A percentile compares a stretch with the other conserved stretches of the same genome.
These are phyloP conservation scores for Melitaea cinxia DNA, from an alignment of 1,140 invertebrate species.

Conservation along the genomic window DNA sequence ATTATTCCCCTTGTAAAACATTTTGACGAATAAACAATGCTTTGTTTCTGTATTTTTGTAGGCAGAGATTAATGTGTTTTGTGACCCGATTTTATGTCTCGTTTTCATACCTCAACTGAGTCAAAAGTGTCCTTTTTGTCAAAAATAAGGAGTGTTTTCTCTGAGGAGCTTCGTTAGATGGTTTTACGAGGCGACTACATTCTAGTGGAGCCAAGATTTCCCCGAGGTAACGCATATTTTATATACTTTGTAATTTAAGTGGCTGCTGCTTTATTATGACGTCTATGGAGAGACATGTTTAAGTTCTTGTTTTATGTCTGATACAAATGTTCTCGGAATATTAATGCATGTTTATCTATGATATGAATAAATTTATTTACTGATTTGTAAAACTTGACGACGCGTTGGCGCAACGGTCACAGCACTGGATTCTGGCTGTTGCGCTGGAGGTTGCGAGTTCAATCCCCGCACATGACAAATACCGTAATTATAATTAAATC, in stretches of 20 bases:
- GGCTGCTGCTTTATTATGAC: slow-evolving; percentile 60
- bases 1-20: slow-evolving; percentile 3
- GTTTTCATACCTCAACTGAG: slow-evolving; percentile 1
- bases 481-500: too few species aligned
- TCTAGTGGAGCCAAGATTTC: slow-evolving; percentile 60
- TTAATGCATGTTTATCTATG: not conserved
- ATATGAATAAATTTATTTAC: not conserved
- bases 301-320: slow-evolving; percentile 9
- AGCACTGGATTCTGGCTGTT: too few species aligned
- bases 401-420: too few species aligned
- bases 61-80: not conserved
- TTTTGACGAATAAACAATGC: not conserved
- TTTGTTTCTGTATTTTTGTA: not conserved
- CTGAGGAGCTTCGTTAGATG: slow-evolving; percentile 59
- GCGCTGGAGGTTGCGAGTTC: too few species aligned
- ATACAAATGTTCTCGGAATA: not conserved
- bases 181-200: slow-evolving; percentile 64
- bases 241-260: slow-evolving; percentile 67
- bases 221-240: slow-evolving; percentile 67
- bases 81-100: slow-evolving; percentile 8
- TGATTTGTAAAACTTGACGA: too few species aligned
- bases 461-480: too few species aligned
- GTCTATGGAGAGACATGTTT: slow-evolving; percentile 25
- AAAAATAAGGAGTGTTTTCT: slow-evolving; percentile 51
- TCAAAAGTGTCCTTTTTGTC: slow-evolving; percentile 33